These are phyloP conservation scores for Tetramorium bicarinatum DNA, from an alignment of 2,888 invertebrate genomes.

Conservation along the genomic window DNA sequence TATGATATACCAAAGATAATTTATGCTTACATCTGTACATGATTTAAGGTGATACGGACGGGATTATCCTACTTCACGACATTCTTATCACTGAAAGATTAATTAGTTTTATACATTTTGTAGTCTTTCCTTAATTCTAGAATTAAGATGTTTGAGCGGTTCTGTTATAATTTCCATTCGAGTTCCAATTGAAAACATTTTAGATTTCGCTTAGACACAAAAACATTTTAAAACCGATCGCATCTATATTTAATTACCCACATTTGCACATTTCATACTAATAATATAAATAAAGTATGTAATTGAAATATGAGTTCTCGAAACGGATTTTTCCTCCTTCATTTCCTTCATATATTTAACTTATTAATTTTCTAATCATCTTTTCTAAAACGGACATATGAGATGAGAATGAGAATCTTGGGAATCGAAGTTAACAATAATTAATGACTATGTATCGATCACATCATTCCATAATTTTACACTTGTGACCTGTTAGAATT, in stretches of 20 bases:
- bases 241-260: background rate
- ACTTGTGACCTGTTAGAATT: background rate
- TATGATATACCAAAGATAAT: background rate
- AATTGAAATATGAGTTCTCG: background rate
- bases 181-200: background rate
- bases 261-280: background rate
- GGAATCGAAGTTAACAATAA: background rate
- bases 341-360: background rate
- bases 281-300: background rate
- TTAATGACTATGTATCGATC: background rate
- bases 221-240: background rate
- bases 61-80: conserved; percentile 33
- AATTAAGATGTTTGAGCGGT: background rate
- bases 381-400: background rate
- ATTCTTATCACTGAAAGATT: conserved; percentile 31
- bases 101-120: background rate
- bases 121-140: background rate
- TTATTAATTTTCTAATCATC: background rate
- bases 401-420: background rate
- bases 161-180: background rate
- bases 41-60: conserved; percentile 12
- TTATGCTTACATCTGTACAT: background rate
- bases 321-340: background rate
- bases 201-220: background rate
- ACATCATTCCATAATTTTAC: background rate